Conservation (phyloP, 2,113 vertebrate species). For the Pleuronectes platessa region DNA sequence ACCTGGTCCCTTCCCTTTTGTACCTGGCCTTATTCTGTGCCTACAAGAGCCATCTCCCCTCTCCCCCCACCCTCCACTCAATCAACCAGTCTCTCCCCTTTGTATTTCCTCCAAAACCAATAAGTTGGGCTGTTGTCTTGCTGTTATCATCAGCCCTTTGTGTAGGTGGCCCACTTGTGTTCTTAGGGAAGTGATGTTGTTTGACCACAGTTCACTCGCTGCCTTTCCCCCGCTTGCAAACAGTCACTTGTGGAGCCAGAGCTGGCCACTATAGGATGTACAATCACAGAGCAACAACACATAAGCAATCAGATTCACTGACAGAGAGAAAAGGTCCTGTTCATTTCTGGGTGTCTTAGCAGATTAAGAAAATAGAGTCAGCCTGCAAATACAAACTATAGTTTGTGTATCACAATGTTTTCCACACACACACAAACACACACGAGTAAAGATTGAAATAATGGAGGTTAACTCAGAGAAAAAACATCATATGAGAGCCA, state of each 20-base stretch:
- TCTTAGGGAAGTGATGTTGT: constrained; percentile 69
- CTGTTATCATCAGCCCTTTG: constrained; percentile 55
- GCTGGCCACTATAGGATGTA: constrained; percentile 56
- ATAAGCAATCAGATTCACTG: constrained; percentile 59
- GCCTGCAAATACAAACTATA: constrained; percentile 56
- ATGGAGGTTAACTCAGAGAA: constrained; percentile 27
- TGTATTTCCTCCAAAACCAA: constrained; percentile 66
- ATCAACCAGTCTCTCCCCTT: constrained; percentile 59
- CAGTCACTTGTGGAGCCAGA: constrained; percentile 56
- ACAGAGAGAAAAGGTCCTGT: constrained; percentile 58
- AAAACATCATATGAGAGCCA: constrained; percentile 35
- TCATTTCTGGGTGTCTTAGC: constrained; percentile 50
- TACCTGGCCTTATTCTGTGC: constrained; percentile 66
- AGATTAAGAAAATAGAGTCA: constrained; percentile 64
- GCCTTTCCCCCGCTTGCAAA: constrained; percentile 43
- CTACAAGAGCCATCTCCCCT: constrained; percentile 58
- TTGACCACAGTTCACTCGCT: constrained; percentile 70
- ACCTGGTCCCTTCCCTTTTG: constrained; percentile 59
- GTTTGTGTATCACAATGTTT: constrained; percentile 23
- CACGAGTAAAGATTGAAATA: neutral
- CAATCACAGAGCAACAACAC: constrained; percentile 66
- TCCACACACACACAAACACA: constrained; percentile 1
- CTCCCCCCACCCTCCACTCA: constrained; percentile 26
- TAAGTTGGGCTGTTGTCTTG: constrained; percentile 65
- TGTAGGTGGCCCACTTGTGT: constrained; percentile 64